These are phyloP conservation scores for Dendrophyllia cribrosa DNA, from an alignment of 64 coral and sea anemone genomes.

Conservation along the genomic window DNA sequence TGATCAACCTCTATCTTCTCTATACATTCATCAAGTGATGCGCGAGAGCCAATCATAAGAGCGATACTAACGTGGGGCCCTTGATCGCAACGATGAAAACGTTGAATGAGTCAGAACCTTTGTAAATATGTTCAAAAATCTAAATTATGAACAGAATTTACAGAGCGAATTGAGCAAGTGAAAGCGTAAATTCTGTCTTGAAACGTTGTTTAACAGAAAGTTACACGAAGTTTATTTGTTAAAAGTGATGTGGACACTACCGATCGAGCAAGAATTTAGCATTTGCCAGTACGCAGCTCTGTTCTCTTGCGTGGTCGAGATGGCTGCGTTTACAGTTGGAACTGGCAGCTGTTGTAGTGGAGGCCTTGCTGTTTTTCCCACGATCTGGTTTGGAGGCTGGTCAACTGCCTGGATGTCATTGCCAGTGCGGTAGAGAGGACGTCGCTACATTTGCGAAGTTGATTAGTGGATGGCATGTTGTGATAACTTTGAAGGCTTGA, in stretches of 20 bases:
- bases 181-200: too few species aligned
- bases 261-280: conserved; percentile 16
- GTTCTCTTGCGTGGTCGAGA: neutral
- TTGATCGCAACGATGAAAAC: too few species aligned
- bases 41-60: too few species aligned
- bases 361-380: neutral
- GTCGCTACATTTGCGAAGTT: conserved; percentile 50
- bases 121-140: too few species aligned
- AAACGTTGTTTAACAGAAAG: neutral
- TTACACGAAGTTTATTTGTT: neutral
- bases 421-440: conserved; percentile 9
- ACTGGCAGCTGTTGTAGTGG: neutral
- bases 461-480: neutral
- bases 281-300: neutral
- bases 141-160: too few species aligned
- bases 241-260: neutral
- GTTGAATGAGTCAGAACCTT: too few species aligned
- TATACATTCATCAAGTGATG: too few species aligned
- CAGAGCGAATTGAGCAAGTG: too few species aligned
- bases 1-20: too few species aligned
- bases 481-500: conserved; percentile 36
- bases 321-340: neutral
- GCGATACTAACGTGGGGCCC: too few species aligned
- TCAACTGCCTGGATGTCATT: neutral
- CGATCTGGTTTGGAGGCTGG: neutral